Percentiles rank a stretch among this genome's conserved stretches.
phyloP scores from a whole-genome alignment of 1,140 invertebrate genomes.

The Zaprionus capensis region DNA sequence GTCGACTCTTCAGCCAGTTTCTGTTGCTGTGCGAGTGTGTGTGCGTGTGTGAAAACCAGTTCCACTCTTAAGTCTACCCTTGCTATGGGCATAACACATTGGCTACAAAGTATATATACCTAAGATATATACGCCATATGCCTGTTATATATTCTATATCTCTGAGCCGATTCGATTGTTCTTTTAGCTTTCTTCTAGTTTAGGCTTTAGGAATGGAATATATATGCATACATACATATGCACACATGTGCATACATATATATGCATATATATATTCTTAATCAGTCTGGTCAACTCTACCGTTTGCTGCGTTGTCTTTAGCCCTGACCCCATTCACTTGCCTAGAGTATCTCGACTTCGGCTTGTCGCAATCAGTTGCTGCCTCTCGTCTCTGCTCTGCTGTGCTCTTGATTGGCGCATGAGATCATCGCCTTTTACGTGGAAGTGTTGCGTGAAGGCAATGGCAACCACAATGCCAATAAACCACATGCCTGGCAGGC shows the following conservation, averaged over 20 bases:
- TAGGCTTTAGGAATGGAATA: neutral
- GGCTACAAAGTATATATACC: neutral
- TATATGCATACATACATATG: neutral
- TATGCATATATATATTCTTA: neutral
- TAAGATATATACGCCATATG: neutral
- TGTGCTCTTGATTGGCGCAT: constrained; percentile 63
- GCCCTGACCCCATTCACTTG: neutral
- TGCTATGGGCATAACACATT: neutral
- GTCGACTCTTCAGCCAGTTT: constrained; percentile 72
- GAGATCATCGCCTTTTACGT: constrained; percentile 79
- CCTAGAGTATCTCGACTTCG: neutral
- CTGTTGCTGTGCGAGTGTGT: constrained; percentile 5
- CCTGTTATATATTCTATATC: neutral
- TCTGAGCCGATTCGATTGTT: neutral
- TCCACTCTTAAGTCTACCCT: constrained; percentile 43
- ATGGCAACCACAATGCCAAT: constrained; percentile 40
- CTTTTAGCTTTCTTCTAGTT: neutral
- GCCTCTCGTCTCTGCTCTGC: neutral
- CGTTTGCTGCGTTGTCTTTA: neutral
- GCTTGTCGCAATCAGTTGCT: constrained; percentile 1
- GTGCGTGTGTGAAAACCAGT: constrained; percentile 56
- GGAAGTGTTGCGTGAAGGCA: constrained; percentile 77
- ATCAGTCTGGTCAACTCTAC: neutral
- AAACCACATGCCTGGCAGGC: constrained; percentile 23
- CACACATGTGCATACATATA: neutral